phyloP scores from a whole-genome alignment of 2,888 invertebrate species.

The Mongoloraphidia duomilia region DNA sequence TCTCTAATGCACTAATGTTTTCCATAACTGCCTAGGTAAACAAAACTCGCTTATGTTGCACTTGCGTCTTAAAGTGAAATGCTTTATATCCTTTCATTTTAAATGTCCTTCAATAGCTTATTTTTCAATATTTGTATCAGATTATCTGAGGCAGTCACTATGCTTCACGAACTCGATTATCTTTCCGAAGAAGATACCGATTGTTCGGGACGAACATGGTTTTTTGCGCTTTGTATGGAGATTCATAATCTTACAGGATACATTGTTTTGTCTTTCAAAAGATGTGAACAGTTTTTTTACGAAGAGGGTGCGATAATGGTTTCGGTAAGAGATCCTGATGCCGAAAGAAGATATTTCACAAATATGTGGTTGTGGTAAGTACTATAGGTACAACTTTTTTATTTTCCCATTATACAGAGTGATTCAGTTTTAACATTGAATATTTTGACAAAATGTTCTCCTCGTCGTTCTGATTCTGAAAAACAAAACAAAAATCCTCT shows the following conservation, averaged over 20 bases:
- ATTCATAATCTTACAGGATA: slow-evolving; percentile 45
- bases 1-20: too few relatives aligned
- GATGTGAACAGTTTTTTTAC: slow-evolving; percentile 38
- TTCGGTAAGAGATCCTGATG: slow-evolving; percentile 33
- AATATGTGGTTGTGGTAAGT: slow-evolving; percentile 45
- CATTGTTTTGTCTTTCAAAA: slow-evolving; percentile 32
- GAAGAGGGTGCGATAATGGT: slow-evolving; percentile 35
- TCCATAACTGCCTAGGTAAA: too few relatives aligned
- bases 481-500: too few relatives aligned
- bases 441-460: too few relatives aligned
- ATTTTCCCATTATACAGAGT: background rate
- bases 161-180: slow-evolving; percentile 29
- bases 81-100: background rate
- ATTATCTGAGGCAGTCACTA: slow-evolving; percentile 27
- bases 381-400: slow-evolving; percentile 17
- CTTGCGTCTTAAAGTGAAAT: background rate
- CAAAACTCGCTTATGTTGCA: background rate
- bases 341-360: slow-evolving; percentile 38
- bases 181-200: slow-evolving; percentile 20
- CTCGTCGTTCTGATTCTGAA: too few relatives aligned
- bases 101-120: slow-evolving; percentile 11
- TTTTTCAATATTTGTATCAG: slow-evolving; percentile 25
- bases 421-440: too few relatives aligned
- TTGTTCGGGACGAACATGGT: slow-evolving; percentile 39
- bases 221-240: slow-evolving; percentile 39